Conservation (phyloP, 2,113 vertebrate genomes). For the Carollia perspicillata region DNA sequence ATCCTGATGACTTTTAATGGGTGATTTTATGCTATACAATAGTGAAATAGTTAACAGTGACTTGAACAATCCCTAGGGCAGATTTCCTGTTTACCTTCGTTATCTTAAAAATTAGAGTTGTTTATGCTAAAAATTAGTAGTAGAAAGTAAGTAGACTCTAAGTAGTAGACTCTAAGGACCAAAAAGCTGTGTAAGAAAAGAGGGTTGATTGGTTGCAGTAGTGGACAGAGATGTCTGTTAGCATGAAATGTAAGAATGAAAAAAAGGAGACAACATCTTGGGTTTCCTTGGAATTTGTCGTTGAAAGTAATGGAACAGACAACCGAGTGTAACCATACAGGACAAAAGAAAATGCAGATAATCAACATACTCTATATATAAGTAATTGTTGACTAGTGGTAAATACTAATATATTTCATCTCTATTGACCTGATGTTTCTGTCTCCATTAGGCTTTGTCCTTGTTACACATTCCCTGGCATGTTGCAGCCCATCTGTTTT, state of each 20-base stretch:
- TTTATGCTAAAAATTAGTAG: conserved; percentile 34
- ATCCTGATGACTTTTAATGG: neutral
- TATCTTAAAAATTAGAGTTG: conserved; percentile 21
- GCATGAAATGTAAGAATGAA: conserved; percentile 18
- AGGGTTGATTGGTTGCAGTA: neutral
- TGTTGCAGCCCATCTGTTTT: neutral
- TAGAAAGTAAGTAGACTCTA: too few relatives aligned
- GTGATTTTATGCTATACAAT: neutral
- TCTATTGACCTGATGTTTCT: conserved; percentile 25
- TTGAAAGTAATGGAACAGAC: conserved; percentile 18
- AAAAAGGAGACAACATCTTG: conserved; percentile 14
- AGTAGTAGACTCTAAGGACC: neutral
- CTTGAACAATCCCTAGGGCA: neutral
- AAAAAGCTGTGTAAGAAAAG: neutral
- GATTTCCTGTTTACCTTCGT: conserved; percentile 12
- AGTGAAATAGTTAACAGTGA: neutral
- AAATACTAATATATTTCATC: neutral
- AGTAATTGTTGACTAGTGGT: conserved; percentile 15
- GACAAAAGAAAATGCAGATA: neutral
- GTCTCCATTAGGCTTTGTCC: neutral
- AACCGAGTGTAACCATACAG: neutral
- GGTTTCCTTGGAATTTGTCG: conserved; percentile 19
- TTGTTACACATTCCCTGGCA: neutral
- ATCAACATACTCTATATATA: neutral
- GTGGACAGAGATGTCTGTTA: neutral